Conservation (phyloP, 1,140 invertebrate species). For the Eriocheir sinensis region DNA sequence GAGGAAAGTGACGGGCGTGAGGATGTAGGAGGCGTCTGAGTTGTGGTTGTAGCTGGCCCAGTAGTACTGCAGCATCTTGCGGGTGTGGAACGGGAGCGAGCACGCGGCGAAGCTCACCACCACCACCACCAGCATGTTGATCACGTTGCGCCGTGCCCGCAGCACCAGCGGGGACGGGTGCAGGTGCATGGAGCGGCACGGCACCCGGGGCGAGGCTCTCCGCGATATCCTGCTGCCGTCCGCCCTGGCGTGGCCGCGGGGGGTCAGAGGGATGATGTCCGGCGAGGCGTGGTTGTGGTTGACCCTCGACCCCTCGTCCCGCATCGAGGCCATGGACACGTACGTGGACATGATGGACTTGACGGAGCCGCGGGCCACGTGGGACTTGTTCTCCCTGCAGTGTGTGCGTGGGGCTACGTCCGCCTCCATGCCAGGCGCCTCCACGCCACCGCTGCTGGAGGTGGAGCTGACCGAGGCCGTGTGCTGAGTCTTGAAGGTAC, state of each 20-base stretch:
- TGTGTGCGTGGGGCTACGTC: not conserved
- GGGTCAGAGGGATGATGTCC: constrained; percentile 62
- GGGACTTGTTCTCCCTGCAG: not conserved
- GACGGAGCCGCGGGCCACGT: constrained; percentile 61
- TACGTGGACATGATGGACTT: constrained; percentile 67
- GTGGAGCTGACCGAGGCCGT: constrained; percentile 65
- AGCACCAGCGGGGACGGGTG: constrained; percentile 79
- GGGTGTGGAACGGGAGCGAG: constrained; percentile 82
- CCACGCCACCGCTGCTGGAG: constrained; percentile 54
- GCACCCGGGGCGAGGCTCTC: constrained; percentile 42
- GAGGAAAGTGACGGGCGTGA: constrained; percentile 92
- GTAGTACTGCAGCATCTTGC: constrained; percentile 81
- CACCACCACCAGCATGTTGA: constrained; percentile 82
- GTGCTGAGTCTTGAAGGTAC: constrained; percentile 69
- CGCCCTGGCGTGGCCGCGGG: not conserved
- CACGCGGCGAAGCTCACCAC: constrained; percentile 82
- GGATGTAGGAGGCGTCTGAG: constrained; percentile 87
- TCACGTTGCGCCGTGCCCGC: constrained; percentile 81
- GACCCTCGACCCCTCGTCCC: constrained; percentile 47
- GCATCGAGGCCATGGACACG: constrained; percentile 47
- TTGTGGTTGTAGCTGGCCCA: constrained; percentile 85
- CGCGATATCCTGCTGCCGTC: constrained; percentile 25
- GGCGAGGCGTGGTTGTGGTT: constrained; percentile 15
- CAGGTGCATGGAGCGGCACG: constrained; percentile 63
- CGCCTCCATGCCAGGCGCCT: not conserved